A percentile compares a stretch with the other conserved stretches of the same genome.
These are phyloP conservation scores for Rhagium mordax DNA, from an alignment of 2,888 invertebrate genomes.

Conservation along the genomic window DNA sequence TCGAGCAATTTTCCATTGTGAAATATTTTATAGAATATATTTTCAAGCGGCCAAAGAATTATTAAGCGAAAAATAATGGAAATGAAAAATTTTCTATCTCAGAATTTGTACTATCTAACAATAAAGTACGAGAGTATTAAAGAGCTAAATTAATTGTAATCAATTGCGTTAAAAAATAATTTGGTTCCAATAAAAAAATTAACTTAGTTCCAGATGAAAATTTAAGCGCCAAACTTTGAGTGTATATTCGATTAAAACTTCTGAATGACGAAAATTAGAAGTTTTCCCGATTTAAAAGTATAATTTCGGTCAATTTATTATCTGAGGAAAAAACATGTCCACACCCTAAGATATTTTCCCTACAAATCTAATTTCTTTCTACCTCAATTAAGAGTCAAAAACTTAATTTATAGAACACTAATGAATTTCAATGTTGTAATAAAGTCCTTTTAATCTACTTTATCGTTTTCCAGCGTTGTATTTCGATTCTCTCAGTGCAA, in stretches of 20 bases:
- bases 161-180: not conserved
- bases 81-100: no score
- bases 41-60: no score
- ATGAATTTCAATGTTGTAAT: conserved; percentile 57
- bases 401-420: conserved; percentile 55
- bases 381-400: conserved; percentile 54
- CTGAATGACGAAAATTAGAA: conserved; percentile 34
- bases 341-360: conserved; percentile 28
- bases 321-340: conserved; percentile 36
- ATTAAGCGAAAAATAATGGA: no score
- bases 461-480: conserved; percentile 52
- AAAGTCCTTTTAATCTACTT: conserved; percentile 60
- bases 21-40: no score
- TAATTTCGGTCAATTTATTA: conserved; percentile 44
- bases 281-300: conserved; percentile 43
- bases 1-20: no score
- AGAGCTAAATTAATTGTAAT: not conserved
- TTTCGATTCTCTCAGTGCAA: conserved; percentile 47
- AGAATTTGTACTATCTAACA: no score
- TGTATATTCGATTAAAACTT: conserved; percentile 47
- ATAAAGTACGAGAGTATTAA: no score
- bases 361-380: conserved; percentile 46
- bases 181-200: conserved; percentile 8
- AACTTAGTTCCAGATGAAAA: conserved; percentile 23
- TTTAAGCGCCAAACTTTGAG: conserved; percentile 26